Conservation (phyloP, 2,113 vertebrate species). For the Cottus gobio region DNA sequence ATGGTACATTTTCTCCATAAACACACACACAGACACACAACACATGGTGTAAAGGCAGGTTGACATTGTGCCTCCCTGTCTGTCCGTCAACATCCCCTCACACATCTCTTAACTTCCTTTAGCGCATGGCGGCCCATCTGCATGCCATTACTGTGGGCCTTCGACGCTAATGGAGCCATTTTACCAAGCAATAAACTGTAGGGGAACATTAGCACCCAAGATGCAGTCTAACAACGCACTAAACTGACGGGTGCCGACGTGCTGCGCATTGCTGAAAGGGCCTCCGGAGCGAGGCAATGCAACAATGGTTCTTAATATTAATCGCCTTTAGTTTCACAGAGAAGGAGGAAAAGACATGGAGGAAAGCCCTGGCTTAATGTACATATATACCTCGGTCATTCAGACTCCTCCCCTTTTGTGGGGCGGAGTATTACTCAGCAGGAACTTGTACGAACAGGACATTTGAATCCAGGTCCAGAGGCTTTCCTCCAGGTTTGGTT, state of each 20-base stretch:
- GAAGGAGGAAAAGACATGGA: conserved; percentile 11
- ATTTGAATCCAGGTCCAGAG: not conserved
- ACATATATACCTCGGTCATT: not conserved
- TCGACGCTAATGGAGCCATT: conserved; percentile 71
- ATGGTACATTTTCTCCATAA: not conserved
- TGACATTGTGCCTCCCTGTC: conserved; percentile 15
- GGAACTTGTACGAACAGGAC: not conserved
- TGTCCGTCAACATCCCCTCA: conserved; percentile 56
- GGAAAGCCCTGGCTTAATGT: conserved; percentile 11
- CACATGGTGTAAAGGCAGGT: conserved; percentile 7
- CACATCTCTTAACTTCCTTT: conserved; percentile 41
- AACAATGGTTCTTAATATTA: conserved; percentile 47
- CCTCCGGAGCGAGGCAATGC: conserved; percentile 25
- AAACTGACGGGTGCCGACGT: conserved; percentile 55
- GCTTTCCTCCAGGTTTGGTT: too few relatives aligned
- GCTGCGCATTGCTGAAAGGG: conserved; percentile 47
- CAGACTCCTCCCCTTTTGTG: not conserved
- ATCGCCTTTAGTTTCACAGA: conserved; percentile 35
- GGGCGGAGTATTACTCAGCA: not conserved
- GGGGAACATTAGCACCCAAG: conserved; percentile 66
- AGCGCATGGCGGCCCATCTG: conserved; percentile 51
- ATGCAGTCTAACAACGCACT: conserved; percentile 59
- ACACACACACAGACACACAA: conserved; percentile 4
- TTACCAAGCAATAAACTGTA: conserved; percentile 64
- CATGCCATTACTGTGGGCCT: conserved; percentile 53